Evolutionary conservation across 2,797 vertebrate species (phyloP).

Genomic region (Spea hammondii): DNA sequence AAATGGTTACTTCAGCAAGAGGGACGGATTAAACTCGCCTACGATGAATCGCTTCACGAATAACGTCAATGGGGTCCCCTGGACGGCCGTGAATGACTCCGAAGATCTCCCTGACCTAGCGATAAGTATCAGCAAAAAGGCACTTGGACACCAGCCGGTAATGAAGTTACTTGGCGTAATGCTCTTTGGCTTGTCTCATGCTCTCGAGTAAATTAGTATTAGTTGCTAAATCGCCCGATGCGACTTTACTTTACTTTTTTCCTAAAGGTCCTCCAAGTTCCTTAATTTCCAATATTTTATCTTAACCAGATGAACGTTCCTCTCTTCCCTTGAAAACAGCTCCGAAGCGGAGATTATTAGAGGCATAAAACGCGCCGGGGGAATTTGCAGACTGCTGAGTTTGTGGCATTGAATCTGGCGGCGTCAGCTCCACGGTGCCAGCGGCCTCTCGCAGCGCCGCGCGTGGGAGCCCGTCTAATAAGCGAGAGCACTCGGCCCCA

Average conservation of each 20-base stretch:
- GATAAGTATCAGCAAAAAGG: not conserved
- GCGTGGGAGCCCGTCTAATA: slow-evolving; percentile 56
- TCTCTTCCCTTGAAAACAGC: slow-evolving; percentile 38
- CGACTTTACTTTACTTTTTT: not conserved
- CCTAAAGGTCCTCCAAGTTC: not conserved
- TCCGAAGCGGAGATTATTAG: slow-evolving; percentile 62
- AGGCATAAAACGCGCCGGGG: slow-evolving; percentile 57
- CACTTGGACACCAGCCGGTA: not conserved
- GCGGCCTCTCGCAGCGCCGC: slow-evolving; percentile 61
- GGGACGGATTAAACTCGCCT: no score
- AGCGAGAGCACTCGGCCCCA: slow-evolving; percentile 57
- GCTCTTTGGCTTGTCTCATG: not conserved
- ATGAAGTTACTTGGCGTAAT: not conserved
- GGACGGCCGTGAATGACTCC: no score
- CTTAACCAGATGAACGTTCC: not conserved
- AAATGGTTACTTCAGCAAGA: no score
- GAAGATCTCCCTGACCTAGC: no score
- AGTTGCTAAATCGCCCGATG: not conserved
- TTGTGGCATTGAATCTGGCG: slow-evolving; percentile 61
- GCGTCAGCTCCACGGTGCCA: slow-evolving; percentile 63
- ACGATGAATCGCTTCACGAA: no score
- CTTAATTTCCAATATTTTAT: not conserved
- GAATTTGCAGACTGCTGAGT: slow-evolving; percentile 65
- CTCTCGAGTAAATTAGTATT: not conserved
- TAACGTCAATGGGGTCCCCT: no score